A percentile compares a stretch with the other conserved stretches of the same genome.
Conservation (phyloP, 2,888 invertebrate genomes). For the Clanis bilineata region DNA sequence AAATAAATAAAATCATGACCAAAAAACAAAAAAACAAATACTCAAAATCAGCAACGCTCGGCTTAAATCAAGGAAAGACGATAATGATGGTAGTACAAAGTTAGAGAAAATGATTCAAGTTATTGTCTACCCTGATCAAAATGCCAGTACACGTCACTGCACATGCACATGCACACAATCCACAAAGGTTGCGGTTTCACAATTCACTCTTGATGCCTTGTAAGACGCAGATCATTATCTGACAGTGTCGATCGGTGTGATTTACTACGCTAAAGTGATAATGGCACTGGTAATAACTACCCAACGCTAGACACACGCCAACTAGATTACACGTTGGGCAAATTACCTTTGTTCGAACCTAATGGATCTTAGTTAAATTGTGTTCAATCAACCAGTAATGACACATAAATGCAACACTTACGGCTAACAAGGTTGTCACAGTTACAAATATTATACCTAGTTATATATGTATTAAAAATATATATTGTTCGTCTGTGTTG, state of each 20-base stretch:
- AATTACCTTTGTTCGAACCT: conserved; percentile 52
- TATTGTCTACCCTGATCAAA: too few relatives aligned
- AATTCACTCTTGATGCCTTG: conserved; percentile 62
- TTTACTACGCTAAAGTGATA: conserved; percentile 72
- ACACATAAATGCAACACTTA: conserved; percentile 36
- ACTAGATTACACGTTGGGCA: conserved; percentile 42
- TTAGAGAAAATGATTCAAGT: too few relatives aligned
- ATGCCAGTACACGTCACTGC: too few relatives aligned
- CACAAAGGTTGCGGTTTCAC: conserved; percentile 60
- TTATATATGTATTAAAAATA: neutral
- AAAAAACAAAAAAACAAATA: too few relatives aligned
- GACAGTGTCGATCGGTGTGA: conserved; percentile 64
- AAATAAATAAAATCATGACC: too few relatives aligned
- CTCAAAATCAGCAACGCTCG: too few relatives aligned
- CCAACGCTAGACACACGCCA: conserved; percentile 37
- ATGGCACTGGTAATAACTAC: conserved; percentile 60
- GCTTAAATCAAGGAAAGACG: too few relatives aligned
- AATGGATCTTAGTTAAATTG: conserved; percentile 40
- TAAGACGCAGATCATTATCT: conserved; percentile 63
- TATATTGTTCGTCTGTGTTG: neutral
- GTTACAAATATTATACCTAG: conserved; percentile 19
- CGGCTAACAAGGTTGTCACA: conserved; percentile 38
- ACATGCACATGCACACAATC: conserved; percentile 26
- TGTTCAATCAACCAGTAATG: conserved; percentile 45
- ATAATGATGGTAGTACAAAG: too few relatives aligned